Base-by-base conservation (phyloP, 2,888 invertebrate species). In the Mellilla xanthometata region DNA sequence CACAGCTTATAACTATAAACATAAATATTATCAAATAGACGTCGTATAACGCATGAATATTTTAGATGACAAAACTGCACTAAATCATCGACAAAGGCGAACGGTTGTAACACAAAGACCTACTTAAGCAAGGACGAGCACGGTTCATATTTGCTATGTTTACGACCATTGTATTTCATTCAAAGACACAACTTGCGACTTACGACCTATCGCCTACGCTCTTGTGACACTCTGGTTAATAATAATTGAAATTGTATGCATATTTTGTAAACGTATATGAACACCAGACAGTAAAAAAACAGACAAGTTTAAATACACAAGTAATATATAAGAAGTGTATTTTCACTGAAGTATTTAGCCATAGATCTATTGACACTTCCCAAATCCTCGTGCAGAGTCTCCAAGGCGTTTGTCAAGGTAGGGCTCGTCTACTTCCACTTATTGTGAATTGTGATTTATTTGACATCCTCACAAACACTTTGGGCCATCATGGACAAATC, bases 21-120 rank as follows among this genome's bases (percentile, higher is more conserved):
- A 19, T 1, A 19, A 19, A 19, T 19, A 19, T 19, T 3, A 5
- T 6, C 2, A 19, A 19, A 19, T 19, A 19, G 15, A 5, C 6
- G n/a, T n/a, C n/a, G n/a, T 5, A 19, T 19, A 19, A 6, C 15
- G 3, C 15, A 19, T 22, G 10, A 10, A 23, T 19, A 19, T 19
- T 6, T 19, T 3, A 24, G 3, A 24, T 8, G 24, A 24, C 24
- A 1, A 19, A 31, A 24, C 12, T 24, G 13, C 15, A 13, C n/a
- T 36, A 36, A 36, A 26, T 31, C 30, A 26, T 12, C 31, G 31
- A 22, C 29, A 24, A 13, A 30, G 24, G 11, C 12, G n/a, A 36
- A 7, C 19, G 2, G 24, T 27, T 24, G n/a, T 13, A 34, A 29
- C 28, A 15, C 42, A 42, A 12, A 42, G 35, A 43, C 36, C 36